phyloP scores from a whole-genome alignment of 2,113 vertebrate genomes.

The Trinectes maculatus region DNA sequence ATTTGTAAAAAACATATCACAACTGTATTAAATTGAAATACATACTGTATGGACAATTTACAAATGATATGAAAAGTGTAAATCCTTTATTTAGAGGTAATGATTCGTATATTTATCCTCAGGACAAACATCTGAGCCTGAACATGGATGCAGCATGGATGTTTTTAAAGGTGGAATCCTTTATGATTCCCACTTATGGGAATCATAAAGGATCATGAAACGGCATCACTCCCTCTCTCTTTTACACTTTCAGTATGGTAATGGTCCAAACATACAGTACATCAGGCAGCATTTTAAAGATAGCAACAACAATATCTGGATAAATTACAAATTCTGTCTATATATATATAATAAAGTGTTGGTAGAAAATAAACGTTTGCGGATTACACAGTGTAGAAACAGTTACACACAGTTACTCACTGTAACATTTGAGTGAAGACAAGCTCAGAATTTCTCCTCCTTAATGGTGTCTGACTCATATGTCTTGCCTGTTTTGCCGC shows the following conservation, averaged over 20 bases:
- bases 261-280: background rate
- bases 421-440: constrained; percentile 48
- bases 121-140: constrained; percentile 4
- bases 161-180: background rate
- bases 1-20: background rate
- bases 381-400: background rate
- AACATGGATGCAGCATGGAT: background rate
- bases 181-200: background rate
- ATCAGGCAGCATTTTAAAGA: background rate
- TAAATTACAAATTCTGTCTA: constrained; percentile 6
- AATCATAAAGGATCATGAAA: too few relatives aligned
- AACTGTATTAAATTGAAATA: constrained; percentile 3
- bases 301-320: background rate
- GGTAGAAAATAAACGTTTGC: background rate
- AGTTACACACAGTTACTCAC: constrained; percentile 24
- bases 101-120: constrained; percentile 26
- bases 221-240: background rate
- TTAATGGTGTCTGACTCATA: constrained; percentile 16
- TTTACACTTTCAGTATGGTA: background rate
- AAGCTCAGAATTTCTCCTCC: constrained; percentile 62
- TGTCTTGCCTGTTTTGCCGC: constrained; percentile 35
- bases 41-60: constrained; percentile 7
- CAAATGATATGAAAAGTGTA: constrained; percentile 40
- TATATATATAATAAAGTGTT: constrained; percentile 3
- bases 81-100: constrained; percentile 20